Base-by-base conservation (phyloP, 2,113 vertebrate genomes). In the Herpailurus yagouaroundi region DNA sequence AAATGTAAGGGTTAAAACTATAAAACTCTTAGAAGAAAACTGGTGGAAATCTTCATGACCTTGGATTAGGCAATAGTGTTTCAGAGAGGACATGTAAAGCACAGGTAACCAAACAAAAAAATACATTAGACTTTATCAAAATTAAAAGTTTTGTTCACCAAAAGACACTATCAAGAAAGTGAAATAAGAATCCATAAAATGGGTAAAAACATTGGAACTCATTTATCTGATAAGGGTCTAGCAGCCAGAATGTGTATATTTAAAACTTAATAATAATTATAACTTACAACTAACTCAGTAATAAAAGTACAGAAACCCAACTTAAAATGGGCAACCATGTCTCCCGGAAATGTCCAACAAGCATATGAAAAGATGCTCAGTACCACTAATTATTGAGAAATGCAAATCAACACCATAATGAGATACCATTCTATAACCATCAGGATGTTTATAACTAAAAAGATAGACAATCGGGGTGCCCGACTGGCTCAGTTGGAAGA, bases 301-400 rank as follows among this genome's bases (percentile, higher is more conserved):
- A 84, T 48, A 93, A 85, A 94, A 92, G 68, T 31, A 86, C 23
- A 98, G 69, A 93, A 95, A 50, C 14, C 55, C 41, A 91, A 76
- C 25, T 88, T 76, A 91, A 97, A 69, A 93, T 33, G 60, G 38
- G 31, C 6, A 91, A 94, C 4, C 18, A 69, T 71, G 76, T 83
- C 18, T 77, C 60, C 23, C 33, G 27, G 45, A 87, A 92, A 79
- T 45, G 48, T 1, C 10, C 25, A 95, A 91, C 12, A 38, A 92
- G 18, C 16, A 55, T 11, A 83, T 55, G 48, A 82, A 86, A 95
- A 92, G 50, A 60, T 89, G 21, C 2, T 64, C 4, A 66, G 23
- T 41, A 64, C 25, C 83, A 76, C 52, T 63, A 79, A 41, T 77
- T 69, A 85, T 33, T 48, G 48, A 96, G 76, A 77, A 84, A 93